Conservation (phyloP, 2,888 invertebrate species). For the Bellardia bayeri region DNA sequence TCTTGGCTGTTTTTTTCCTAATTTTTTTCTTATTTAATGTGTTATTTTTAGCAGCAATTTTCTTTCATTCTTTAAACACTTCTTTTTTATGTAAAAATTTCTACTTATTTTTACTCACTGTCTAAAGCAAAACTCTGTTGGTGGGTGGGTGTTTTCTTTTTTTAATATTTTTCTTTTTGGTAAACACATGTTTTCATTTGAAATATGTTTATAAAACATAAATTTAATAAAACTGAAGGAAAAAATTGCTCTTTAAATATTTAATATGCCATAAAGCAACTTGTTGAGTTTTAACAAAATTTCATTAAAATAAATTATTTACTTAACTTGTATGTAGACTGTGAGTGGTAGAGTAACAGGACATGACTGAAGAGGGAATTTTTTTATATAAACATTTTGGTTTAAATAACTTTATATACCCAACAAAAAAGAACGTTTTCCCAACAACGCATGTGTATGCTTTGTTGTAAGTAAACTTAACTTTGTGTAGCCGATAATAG, state of each 20-base stretch:
- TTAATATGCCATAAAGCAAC: conserved; percentile 18
- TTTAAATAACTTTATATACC: too few species aligned
- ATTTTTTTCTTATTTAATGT: not conserved
- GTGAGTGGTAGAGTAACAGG: not conserved
- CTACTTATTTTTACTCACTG: conserved; percentile 29
- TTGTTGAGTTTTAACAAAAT: conserved; percentile 23
- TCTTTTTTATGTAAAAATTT: conserved; percentile 1
- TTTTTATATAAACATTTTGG: too few species aligned
- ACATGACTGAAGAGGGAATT: too few species aligned
- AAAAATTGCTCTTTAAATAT: conserved; percentile 21
- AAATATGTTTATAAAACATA: conserved; percentile 19
- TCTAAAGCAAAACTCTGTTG: not conserved
- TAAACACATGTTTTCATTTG: conserved; percentile 26
- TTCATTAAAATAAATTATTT: not conserved
- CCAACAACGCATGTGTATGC: too few species aligned
- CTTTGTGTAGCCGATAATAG: too few species aligned
- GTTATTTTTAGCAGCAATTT: conserved; percentile 19
- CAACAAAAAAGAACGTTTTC: too few species aligned
- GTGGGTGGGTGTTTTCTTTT: not conserved
- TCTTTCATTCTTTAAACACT: conserved; percentile 2
- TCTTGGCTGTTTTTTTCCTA: not conserved
- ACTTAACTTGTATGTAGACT: not conserved
- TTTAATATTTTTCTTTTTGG: too few species aligned
- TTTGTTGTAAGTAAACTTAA: too few species aligned
- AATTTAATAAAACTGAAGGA: not conserved